Conservation (phyloP, 2,888 invertebrate genomes). For the Mesoligia furuncula region DNA sequence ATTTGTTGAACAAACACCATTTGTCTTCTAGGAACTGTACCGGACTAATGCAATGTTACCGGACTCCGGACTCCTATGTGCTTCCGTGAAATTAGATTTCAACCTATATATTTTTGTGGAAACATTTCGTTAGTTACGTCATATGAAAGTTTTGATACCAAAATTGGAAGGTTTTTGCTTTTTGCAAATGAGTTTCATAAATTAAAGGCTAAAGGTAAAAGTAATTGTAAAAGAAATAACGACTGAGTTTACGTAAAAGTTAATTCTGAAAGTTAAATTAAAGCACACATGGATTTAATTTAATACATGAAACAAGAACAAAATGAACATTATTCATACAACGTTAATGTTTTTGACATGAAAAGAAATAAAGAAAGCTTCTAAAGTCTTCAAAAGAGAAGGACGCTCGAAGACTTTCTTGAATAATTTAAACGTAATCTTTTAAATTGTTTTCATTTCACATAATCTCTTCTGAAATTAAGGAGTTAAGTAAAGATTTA, state of each 20-base stretch:
- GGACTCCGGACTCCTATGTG: conserved; percentile 52
- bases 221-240: neutral
- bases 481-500: neutral
- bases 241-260: neutral
- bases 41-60: conserved; percentile 66
- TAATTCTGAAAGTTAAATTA: neutral
- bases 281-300: conserved; percentile 19
- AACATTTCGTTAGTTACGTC: conserved; percentile 32
- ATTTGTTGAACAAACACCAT: conserved; percentile 73
- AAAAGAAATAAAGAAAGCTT: conserved; percentile 1
- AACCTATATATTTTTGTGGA: conserved; percentile 39
- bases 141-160: neutral
- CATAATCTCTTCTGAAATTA: conserved; percentile 10
- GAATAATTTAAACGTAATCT: conserved; percentile 32
- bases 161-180: neutral
- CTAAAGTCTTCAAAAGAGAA: conserved; percentile 23
- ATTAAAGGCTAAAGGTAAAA: neutral
- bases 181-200: neutral
- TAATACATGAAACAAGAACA: conserved; percentile 13
- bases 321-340: conserved; percentile 13
- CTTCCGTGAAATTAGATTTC: conserved; percentile 54
- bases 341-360: conserved; percentile 14
- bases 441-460: conserved; percentile 36
- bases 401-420: conserved; percentile 16
- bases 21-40: conserved; percentile 66